Evolutionary conservation across 2,888 invertebrate genomes (phyloP).

Genomic region (Rhagonycha fulva): DNA sequence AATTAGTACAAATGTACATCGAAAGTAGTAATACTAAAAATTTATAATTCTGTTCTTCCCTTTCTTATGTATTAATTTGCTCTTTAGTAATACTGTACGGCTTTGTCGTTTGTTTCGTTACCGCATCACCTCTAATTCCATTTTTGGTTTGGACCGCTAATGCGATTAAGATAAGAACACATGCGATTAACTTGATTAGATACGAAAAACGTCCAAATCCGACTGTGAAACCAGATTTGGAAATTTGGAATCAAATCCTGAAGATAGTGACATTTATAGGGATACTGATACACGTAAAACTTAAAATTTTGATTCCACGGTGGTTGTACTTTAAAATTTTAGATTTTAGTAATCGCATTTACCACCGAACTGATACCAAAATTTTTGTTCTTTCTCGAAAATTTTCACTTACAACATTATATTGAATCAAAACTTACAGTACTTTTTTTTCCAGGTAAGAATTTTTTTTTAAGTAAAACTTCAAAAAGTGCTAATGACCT

Average conservation of each 20-base stretch:
- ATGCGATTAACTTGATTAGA: slow-evolving; percentile 59
- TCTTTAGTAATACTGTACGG: slow-evolving; percentile 88
- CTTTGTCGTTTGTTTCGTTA: slow-evolving; percentile 91
- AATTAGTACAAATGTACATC: not conserved
- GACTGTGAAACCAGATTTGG: not conserved
- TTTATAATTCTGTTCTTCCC: not conserved
- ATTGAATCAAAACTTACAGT: not conserved
- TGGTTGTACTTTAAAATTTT: not conserved
- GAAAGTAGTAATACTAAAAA: not conserved
- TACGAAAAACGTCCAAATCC: slow-evolving; percentile 25
- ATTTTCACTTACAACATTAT: not conserved
- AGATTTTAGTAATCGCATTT: not conserved
- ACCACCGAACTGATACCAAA: not conserved
- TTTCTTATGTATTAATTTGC: not conserved
- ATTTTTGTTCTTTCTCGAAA: not conserved
- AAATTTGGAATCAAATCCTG: not conserved
- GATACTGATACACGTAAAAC: not conserved
- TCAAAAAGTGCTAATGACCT: not conserved
- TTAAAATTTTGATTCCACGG: not conserved
- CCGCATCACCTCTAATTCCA: slow-evolving; percentile 91
- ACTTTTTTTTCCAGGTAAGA: too few relatives aligned
- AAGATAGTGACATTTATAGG: not conserved
- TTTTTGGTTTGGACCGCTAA: slow-evolving; percentile 90
- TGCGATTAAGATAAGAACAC: slow-evolving; percentile 85
- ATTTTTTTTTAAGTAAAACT: not conserved